phyloP scores from a whole-genome alignment of 2,797 vertebrate genomes.

The Pempheris klunzingeri region DNA sequence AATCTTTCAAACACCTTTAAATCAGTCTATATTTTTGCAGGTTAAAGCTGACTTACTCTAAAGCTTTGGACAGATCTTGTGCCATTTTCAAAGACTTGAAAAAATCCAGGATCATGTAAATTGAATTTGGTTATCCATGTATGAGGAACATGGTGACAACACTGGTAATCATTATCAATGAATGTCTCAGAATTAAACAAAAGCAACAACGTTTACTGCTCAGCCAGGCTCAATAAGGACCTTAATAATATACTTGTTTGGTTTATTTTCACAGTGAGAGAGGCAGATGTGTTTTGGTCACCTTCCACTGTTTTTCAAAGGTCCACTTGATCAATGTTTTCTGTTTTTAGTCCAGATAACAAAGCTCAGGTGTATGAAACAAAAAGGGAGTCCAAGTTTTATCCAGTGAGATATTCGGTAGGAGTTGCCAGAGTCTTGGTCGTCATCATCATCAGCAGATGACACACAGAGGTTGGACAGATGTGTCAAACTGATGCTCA shows the following conservation, averaged over 20 bases:
- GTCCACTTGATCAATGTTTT: constrained; percentile 59
- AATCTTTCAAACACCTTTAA: not conserved
- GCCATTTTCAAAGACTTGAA: not conserved
- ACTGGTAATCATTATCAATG: no score
- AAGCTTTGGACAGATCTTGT: not conserved
- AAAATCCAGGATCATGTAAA: not conserved
- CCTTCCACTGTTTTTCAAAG: constrained; percentile 44
- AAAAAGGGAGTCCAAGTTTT: constrained; percentile 41
- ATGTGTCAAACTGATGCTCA: constrained; percentile 21
- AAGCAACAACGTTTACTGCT: constrained; percentile 49
- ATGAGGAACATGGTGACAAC: not conserved
- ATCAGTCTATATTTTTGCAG: not conserved
- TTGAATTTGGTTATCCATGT: not conserved
- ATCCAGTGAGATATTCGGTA: constrained; percentile 40
- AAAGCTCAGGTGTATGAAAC: constrained; percentile 49
- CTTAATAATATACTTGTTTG: constrained; percentile 54
- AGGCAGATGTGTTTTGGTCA: constrained; percentile 68
- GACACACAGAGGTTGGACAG: constrained; percentile 9
- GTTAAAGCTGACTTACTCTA: not conserved
- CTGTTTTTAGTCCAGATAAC: constrained; percentile 52
- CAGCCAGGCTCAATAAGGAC: constrained; percentile 27
- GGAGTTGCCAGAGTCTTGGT: constrained; percentile 33
- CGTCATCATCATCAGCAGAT: constrained; percentile 26
- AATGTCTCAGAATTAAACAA: constrained; percentile 40
- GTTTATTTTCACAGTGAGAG: constrained; percentile 62